These are phyloP conservation scores for Epizoanthus ramosus DNA, from an alignment of 92 coral and sea anemone species.

Conservation along the genomic window DNA sequence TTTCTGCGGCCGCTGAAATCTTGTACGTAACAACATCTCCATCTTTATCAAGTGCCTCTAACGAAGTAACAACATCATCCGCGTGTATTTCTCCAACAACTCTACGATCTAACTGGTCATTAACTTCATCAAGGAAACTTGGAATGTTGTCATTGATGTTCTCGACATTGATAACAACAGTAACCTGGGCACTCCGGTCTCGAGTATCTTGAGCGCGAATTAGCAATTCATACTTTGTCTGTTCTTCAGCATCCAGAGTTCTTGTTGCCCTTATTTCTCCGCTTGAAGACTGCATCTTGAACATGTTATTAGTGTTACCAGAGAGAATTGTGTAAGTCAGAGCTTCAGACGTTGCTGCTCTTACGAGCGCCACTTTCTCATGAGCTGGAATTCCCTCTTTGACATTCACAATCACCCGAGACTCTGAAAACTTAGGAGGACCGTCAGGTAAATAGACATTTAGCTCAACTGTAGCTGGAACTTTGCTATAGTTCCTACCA, in stretches of 20 bases:
- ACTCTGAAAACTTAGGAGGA: slow-evolving; percentile 82
- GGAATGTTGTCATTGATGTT: slow-evolving; percentile 92
- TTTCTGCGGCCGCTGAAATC: slow-evolving; percentile 43
- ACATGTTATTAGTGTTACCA: slow-evolving; percentile 73
- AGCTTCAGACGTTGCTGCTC: slow-evolving; percentile 95
- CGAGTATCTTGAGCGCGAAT: slow-evolving; percentile 84
- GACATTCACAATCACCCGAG: slow-evolving; percentile 66
- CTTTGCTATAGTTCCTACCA: slow-evolving; percentile 47
- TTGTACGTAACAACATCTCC: slow-evolving; percentile 66
- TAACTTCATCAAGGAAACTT: slow-evolving; percentile 69
- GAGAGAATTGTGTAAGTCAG: slow-evolving; percentile 71
- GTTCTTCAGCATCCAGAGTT: slow-evolving; percentile 77
- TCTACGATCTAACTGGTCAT: slow-evolving; percentile 74
- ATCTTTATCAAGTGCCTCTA: slow-evolving; percentile 76
- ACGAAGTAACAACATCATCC: slow-evolving; percentile 78
- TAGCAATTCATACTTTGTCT: slow-evolving; percentile 55
- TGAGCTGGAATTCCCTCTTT: slow-evolving; percentile 75
- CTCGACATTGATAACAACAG: slow-evolving; percentile 68
- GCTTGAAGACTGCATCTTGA: slow-evolving; percentile 73
- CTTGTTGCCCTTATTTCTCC: slow-evolving; percentile 79
- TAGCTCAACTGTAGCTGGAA: slow-evolving; percentile 59
- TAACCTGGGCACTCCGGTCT: slow-evolving; percentile 82
- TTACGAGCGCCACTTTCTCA: slow-evolving; percentile 84
- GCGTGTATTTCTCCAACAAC: slow-evolving; percentile 71
- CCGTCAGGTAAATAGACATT: slow-evolving; percentile 89